Percentiles rank a stretch among this genome's conserved stretches.
These are phyloP conservation scores for Syrista parreyssii DNA, from an alignment of 2,888 invertebrate genomes.

Conservation along the genomic window DNA sequence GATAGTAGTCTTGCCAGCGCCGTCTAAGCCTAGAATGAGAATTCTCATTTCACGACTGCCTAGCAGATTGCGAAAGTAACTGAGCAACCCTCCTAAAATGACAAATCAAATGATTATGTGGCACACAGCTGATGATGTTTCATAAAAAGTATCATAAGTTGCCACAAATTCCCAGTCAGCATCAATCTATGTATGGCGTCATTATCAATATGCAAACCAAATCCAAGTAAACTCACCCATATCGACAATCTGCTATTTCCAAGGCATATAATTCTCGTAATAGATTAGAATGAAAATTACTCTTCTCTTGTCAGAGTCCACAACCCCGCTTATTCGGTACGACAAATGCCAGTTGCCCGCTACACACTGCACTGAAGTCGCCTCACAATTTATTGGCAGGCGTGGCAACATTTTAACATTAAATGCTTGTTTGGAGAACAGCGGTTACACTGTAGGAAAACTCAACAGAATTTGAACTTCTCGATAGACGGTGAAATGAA, in stretches of 20 bases:
- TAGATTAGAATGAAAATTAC: conserved; percentile 15
- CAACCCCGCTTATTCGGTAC: background rate
- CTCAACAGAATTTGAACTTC: background rate
- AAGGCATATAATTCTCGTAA: conserved; percentile 45
- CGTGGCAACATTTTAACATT: background rate
- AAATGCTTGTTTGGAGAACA: background rate
- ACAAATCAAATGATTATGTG: background rate
- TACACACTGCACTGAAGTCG: background rate
- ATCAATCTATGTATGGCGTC: background rate
- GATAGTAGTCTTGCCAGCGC: conserved; percentile 99
- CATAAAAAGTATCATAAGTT: background rate
- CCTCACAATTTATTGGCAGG: background rate
- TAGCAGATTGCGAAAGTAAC: conserved; percentile 95
- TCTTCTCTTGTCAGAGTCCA: background rate
- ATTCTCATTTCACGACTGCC: conserved; percentile 98
- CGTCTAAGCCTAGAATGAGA: conserved; percentile 96
- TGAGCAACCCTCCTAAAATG: conserved; percentile 89
- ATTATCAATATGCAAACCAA: background rate
- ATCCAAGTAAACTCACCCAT: conserved; percentile 45
- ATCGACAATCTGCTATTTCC: conserved; percentile 37
- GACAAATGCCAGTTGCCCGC: background rate
- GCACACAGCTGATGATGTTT: background rate
- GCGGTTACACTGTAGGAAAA: background rate
- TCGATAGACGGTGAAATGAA: background rate
- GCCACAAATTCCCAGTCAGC: background rate